Base-by-base conservation (phyloP, 2,797 vertebrate species). In the Mycteria americana region DNA sequence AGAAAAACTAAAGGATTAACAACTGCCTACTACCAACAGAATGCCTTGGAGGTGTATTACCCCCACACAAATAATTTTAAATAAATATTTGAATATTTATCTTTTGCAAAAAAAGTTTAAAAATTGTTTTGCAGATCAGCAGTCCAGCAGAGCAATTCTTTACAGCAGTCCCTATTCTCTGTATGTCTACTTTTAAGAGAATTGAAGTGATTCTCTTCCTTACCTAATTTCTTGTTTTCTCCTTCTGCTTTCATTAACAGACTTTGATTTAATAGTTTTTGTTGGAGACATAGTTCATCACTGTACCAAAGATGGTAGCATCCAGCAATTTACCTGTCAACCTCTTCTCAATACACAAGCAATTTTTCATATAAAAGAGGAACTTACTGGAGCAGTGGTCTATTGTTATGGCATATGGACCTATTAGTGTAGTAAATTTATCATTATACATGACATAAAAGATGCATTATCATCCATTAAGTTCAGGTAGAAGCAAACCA, bases 381-480 rank as follows among this genome's bases (percentile, higher is more conserved):
- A 97, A 97, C 95, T 97, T 97, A 86, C 89, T 97, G 95, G 95
- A 97, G 96, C 95, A 97, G 94, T 80, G 93, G 96, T 95, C 94
- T 97, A 94, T 96, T 95, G 93, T 96, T 96, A 94, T 94, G 96
- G 96, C 95, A 97, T 92, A 94, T 85, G 95, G 97, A 88, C 91
- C 95, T 97, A 97, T 98, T 98, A 98, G 97, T 23, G 93, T 53
- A 96, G 96, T 94, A 95, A 97, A 98, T 98, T 97, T 97, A 98
- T 98, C 98, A 97, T 97, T 94, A 86, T 78, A 62, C 94, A 68
- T 96, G 97, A 95, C 98, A 98, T 89, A 92, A 93, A 96, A 96
- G 96, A 98, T 98, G 97, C 98, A 98, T 98, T 98, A 98, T 95
- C 94, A 97, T 95, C 97, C 98, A 98, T 98, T 98, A 98, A 97